Evolutionary conservation across 2,113 vertebrate species (phyloP), one percentile per base, ranked within the genome.

Genomic region (Oceanites oceanicus): DNA sequence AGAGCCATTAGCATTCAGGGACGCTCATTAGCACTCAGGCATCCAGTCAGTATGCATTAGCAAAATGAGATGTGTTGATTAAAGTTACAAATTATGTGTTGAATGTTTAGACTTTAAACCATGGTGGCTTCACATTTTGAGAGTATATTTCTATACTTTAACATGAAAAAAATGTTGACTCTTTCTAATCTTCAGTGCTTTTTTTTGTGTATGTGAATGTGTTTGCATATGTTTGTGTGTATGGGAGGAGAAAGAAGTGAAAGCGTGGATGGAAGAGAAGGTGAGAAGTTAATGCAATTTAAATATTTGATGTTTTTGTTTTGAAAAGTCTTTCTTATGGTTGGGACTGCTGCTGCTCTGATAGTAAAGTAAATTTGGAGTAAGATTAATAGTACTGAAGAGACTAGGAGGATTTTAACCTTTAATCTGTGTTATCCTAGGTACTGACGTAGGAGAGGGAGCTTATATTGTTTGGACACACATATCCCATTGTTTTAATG

Each of bases 1-100:
- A 76, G 40, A 80, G 87, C 86, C 94, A 96, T 97, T 96, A 97
- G 82, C 93, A 96, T 97, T 94, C 96, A 97, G 96, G 96, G 94
- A 86, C 59, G 82, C 94, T 96, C 96, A 96, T 97, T 96, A 97
- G 97, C 88, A 95, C 93, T 94, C 81, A 91, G 92, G 92, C 94
- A 91, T 81, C 92, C 96, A 97, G 96, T 97, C 95, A 81, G 30
- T 77, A 63, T 73, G 36, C 97, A 97, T 98, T 96, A 97, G 89
- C 96, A 93, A 97, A 95, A 98, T 97, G 94, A 96, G 96, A 97
- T 95, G 91, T 97, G 96, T 97, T 97, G 98, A 98, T 97, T 98
- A 97, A 98, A 97, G 97, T 95, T 86, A 97, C 78, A 95, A 94
- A 97, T 98, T 96, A 95, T 74, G 93, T 92, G 94, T 77, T 94